Percentiles rank a stretch among this genome's conserved stretches.
These are phyloP conservation scores for Channa argus DNA, from an alignment of 2,113 vertebrate species.

Conservation along the genomic window DNA sequence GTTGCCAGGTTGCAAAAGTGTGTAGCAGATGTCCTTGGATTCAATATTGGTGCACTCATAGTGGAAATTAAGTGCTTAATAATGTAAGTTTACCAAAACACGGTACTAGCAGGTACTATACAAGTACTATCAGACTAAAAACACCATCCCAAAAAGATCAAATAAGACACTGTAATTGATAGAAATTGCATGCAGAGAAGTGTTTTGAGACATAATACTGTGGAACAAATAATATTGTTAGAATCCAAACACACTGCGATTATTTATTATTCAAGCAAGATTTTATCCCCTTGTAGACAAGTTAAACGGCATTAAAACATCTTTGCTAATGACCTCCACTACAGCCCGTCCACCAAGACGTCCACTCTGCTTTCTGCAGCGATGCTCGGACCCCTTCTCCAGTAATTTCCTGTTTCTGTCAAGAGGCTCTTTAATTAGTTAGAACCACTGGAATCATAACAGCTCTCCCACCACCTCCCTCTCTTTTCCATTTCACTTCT, in stretches of 20 bases:
- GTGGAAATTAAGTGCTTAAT: too few species aligned
- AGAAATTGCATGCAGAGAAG: too few species aligned
- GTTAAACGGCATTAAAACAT: slow-evolving; percentile 29
- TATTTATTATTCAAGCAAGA: background rate
- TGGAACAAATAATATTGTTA: too few species aligned
- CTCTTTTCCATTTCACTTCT: slow-evolving; percentile 40
- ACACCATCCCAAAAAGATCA: background rate
- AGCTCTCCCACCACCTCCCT: slow-evolving; percentile 34
- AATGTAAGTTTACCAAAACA: too few species aligned
- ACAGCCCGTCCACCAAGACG: background rate
- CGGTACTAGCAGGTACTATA: too few species aligned
- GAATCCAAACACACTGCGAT: background rate
- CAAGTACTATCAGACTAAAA: too few species aligned
- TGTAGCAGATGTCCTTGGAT: too few species aligned
- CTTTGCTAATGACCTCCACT: slow-evolving; percentile 17
- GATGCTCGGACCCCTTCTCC: slow-evolving; percentile 46
- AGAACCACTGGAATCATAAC: slow-evolving; percentile 66
- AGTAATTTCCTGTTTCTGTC: slow-evolving; percentile 61
- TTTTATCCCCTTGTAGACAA: slow-evolving; percentile 19
- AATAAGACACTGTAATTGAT: background rate
- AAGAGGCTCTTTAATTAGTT: slow-evolving; percentile 74
- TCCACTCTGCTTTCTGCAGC: slow-evolving; percentile 6
- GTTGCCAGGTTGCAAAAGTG: background rate
- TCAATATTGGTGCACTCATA: too few species aligned
- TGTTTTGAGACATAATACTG: too few species aligned